These are phyloP conservation scores for Acleris emargana DNA, from an alignment of 2,888 invertebrate species.

Conservation along the genomic window DNA sequence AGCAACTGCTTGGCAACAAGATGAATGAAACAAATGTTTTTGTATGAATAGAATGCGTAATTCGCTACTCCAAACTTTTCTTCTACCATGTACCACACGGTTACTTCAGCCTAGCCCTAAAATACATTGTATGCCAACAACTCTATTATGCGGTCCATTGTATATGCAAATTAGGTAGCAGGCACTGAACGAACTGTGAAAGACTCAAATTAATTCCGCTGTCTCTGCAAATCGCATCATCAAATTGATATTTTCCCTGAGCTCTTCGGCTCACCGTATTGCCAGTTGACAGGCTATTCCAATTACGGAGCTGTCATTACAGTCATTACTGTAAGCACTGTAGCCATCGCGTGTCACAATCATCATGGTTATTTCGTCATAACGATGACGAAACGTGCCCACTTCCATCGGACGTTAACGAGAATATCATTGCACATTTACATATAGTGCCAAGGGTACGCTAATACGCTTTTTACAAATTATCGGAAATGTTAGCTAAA, in stretches of 20 bases:
- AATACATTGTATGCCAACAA: too few species aligned
- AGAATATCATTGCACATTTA: slow-evolving; percentile 31
- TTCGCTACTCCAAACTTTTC: too few species aligned
- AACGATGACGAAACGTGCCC: slow-evolving; percentile 30
- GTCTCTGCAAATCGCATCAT: slow-evolving; percentile 28
- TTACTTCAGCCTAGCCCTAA: too few species aligned
- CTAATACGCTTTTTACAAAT: slow-evolving; percentile 13
- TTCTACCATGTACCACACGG: too few species aligned
- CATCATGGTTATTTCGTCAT: slow-evolving; percentile 34
- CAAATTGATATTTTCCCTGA: slow-evolving; percentile 26
- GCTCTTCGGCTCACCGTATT: slow-evolving; percentile 23
- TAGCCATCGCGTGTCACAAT: slow-evolving; percentile 31
- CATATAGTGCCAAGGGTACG: slow-evolving; percentile 34
- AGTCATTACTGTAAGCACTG: slow-evolving; percentile 30
- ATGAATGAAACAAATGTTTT: too few species aligned
- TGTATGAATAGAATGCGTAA: too few species aligned
- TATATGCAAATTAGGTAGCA: too few species aligned
- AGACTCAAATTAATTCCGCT: slow-evolving; percentile 10
- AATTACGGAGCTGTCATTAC: slow-evolving; percentile 29
- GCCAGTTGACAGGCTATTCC: slow-evolving; percentile 27
- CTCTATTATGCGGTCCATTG: too few species aligned
- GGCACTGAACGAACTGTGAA: background rate
- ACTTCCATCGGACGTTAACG: slow-evolving; percentile 29
- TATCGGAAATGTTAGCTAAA: too few species aligned
- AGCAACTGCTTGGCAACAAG: too few species aligned